Conservation (phyloP, 2,888 invertebrate genomes). For the Mythimna pallens region DNA sequence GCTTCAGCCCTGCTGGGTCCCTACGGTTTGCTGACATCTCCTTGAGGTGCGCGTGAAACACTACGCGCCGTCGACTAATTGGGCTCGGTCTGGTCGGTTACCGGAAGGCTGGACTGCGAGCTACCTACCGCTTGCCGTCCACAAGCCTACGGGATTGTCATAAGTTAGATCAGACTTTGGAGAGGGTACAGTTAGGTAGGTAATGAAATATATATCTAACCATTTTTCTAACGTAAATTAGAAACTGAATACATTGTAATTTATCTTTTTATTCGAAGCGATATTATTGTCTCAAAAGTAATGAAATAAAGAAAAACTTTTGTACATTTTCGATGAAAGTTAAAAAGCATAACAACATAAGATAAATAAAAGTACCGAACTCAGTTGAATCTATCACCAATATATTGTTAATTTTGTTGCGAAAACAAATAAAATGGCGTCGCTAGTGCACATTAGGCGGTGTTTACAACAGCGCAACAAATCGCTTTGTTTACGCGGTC, state of each 20-base stretch:
- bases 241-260: slow-evolving; percentile 8
- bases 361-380: slow-evolving; percentile 44
- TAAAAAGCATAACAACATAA: slow-evolving; percentile 51
- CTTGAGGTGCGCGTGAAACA: too few relatives aligned
- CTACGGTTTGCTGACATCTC: too few relatives aligned
- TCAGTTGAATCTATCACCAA: slow-evolving; percentile 52
- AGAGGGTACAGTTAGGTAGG: neutral
- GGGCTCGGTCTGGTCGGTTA: too few relatives aligned
- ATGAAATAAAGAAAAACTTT: slow-evolving; percentile 53
- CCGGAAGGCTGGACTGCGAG: too few relatives aligned
- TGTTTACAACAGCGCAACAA: slow-evolving; percentile 72
- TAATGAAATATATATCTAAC: neutral
- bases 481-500: slow-evolving; percentile 73
- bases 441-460: slow-evolving; percentile 62
- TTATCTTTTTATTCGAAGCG: neutral
- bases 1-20: too few relatives aligned
- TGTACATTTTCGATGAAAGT: slow-evolving; percentile 15
- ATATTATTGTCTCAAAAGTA: slow-evolving; percentile 22
- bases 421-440: slow-evolving; percentile 65
- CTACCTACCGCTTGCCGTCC: too few relatives aligned
- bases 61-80: too few relatives aligned
- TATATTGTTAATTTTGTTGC: slow-evolving; percentile 56
- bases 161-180: too few relatives aligned
- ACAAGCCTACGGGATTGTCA: too few relatives aligned
- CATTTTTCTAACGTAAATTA: slow-evolving; percentile 5